phyloP scores from a whole-genome alignment of 2,113 vertebrate species.

The Zingel zingel region DNA sequence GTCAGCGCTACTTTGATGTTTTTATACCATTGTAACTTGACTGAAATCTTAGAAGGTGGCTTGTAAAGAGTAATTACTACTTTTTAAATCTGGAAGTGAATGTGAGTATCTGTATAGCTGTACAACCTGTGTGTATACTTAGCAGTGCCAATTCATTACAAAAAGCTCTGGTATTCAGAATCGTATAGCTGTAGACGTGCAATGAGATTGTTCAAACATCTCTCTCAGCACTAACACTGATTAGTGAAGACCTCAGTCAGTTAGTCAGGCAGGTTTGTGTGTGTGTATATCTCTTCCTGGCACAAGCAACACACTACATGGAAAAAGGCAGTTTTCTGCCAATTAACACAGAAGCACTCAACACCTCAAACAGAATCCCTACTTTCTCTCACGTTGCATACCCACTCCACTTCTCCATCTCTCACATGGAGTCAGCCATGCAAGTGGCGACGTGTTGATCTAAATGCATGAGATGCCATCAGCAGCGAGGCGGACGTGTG shows the following conservation, averaged over 20 bases:
- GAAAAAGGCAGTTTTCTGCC: slow-evolving; percentile 49
- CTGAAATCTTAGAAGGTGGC: slow-evolving; percentile 46
- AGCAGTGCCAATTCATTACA: slow-evolving; percentile 39
- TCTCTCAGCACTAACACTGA: slow-evolving; percentile 29
- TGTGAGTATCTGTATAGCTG: slow-evolving; percentile 27
- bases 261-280: slow-evolving; percentile 9
- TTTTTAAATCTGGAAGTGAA: slow-evolving; percentile 48
- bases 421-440: slow-evolving; percentile 31
- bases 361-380: not conserved
- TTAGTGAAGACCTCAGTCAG: slow-evolving; percentile 20
- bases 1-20: slow-evolving; percentile 49
- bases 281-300: slow-evolving; percentile 29
- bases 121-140: slow-evolving; percentile 46
- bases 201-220: slow-evolving; percentile 45
- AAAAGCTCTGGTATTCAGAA: slow-evolving; percentile 41
- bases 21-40: slow-evolving; percentile 55
- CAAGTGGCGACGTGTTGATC: slow-evolving; percentile 60
- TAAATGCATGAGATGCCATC: slow-evolving; percentile 52
- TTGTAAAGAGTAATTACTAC: slow-evolving; percentile 59
- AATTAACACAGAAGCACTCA: slow-evolving; percentile 41
- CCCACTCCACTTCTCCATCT: slow-evolving; percentile 2
- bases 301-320: slow-evolving; percentile 40
- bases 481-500: slow-evolving; percentile 13
- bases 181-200: slow-evolving; percentile 6
- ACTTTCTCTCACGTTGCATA: slow-evolving; percentile 31